Evolutionary conservation across 1,140 invertebrate species (phyloP).

Genomic region (Lasioglossum baleicum): DNA sequence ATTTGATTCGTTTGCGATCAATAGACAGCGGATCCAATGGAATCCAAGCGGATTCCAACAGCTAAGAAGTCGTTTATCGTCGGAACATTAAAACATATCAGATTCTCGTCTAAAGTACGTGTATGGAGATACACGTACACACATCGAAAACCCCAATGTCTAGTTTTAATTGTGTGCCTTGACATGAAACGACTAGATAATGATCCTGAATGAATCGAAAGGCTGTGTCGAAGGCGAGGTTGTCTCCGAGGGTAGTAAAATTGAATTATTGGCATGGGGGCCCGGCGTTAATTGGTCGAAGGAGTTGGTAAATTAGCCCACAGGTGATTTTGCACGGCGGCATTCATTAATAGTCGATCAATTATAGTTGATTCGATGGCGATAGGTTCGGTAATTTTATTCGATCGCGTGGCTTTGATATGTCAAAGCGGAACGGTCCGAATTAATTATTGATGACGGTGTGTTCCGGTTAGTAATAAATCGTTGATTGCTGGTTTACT

Average conservation of each 20-base stretch:
- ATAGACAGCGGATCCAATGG: too few species aligned
- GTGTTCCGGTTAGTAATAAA: background rate
- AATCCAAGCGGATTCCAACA: too few species aligned
- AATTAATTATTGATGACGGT: background rate
- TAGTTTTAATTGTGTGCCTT: too few species aligned
- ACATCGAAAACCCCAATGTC: too few species aligned
- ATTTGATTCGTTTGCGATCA: too few species aligned
- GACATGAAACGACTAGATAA: too few species aligned
- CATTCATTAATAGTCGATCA: conserved; percentile 26
- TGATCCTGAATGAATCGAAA: too few species aligned
- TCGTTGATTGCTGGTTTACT: background rate
- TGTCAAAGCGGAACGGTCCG: background rate
- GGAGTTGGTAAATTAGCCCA: conserved; percentile 23
- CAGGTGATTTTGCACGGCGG: conserved; percentile 3
- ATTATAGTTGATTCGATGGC: conserved; percentile 1
- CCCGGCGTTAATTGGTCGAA: conserved; percentile 6
- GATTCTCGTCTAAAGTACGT: too few species aligned
- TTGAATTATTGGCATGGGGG: background rate
- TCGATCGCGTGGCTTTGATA: background rate
- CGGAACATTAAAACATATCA: too few species aligned
- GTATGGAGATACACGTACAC: too few species aligned
- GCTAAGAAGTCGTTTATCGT: too few species aligned
- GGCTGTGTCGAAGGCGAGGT: too few species aligned
- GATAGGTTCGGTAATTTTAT: conserved; percentile 14
- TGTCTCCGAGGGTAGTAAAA: background rate